Evolutionary conservation across 2,797 vertebrate genomes (phyloP).

Genomic region (Amniataba percoides): DNA sequence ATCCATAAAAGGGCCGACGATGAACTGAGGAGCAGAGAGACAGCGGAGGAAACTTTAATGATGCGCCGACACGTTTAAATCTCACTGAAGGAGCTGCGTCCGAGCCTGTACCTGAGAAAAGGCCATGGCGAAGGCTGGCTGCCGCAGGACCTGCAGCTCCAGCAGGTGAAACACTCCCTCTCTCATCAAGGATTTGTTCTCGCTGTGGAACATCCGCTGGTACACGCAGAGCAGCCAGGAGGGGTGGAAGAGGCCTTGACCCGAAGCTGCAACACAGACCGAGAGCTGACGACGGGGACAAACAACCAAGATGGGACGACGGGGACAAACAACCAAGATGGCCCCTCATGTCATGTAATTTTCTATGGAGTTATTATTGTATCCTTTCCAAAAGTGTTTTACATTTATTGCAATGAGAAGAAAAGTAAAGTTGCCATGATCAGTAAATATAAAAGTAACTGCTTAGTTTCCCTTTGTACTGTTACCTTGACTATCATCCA

Average conservation of each 20-base stretch:
- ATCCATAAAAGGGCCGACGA: slow-evolving; percentile 93
- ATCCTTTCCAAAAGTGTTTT: background rate
- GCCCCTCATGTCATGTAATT: background rate
- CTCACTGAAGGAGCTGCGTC: background rate
- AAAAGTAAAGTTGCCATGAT: too few relatives aligned
- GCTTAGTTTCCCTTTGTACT: fast-evolving
- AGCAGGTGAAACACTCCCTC: slow-evolving; percentile 93
- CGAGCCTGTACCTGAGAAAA: slow-evolving; percentile 88
- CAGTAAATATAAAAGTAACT: background rate
- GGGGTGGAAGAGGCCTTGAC: slow-evolving; percentile 87
- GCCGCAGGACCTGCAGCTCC: slow-evolving; percentile 86
- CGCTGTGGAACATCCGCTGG: slow-evolving; percentile 96
- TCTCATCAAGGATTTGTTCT: slow-evolving; percentile 92
- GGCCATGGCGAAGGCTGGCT: slow-evolving; percentile 82
- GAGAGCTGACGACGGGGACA: background rate
- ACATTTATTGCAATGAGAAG: too few relatives aligned
- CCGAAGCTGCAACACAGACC: slow-evolving; percentile 64
- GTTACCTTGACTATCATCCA: slow-evolving; percentile 86
- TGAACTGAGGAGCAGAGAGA: slow-evolving; percentile 85
- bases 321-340: background rate
- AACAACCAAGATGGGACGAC: background rate
- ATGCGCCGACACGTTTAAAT: background rate
- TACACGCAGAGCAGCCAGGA: slow-evolving; percentile 96
- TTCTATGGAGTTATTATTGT: background rate
- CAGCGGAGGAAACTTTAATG: slow-evolving; percentile 8